These are phyloP conservation scores for Acrocephalus kingi DNA, from an alignment of 2,113 vertebrate genomes.

Conservation along the genomic window DNA sequence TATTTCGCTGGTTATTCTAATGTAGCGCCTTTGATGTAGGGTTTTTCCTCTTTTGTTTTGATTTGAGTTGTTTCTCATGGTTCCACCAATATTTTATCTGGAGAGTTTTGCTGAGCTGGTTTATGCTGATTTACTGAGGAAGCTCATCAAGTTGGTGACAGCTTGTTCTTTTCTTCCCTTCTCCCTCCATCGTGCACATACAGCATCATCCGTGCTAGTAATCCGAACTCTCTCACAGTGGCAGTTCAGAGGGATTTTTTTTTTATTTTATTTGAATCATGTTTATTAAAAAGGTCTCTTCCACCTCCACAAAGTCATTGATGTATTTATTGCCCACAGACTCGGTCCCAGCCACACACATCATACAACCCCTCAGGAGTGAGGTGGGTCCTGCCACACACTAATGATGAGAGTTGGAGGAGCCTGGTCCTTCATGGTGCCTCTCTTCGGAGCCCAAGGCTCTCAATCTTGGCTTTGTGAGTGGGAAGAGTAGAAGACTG, in stretches of 20 bases:
- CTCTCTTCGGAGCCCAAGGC: background rate
- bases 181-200: constrained; percentile 60
- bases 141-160: constrained; percentile 72
- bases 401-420: background rate
- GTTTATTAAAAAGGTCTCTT: constrained; percentile 75
- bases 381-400: background rate
- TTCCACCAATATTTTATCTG: constrained; percentile 77
- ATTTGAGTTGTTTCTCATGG: constrained; percentile 72
- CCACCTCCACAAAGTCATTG: constrained; percentile 65
- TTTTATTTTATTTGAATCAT: constrained; percentile 69
- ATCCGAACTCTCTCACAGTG: constrained; percentile 67
- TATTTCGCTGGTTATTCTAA: constrained; percentile 67
- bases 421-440: background rate
- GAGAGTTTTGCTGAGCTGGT: constrained; percentile 81
- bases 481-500: background rate
- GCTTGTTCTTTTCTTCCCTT: constrained; percentile 75
- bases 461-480: background rate
- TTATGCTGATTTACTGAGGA: constrained; percentile 79
- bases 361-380: background rate
- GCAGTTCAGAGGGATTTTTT: constrained; percentile 64
- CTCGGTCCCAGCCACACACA: background rate
- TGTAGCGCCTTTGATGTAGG: constrained; percentile 70
- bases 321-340: constrained; percentile 64
- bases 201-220: constrained; percentile 72
- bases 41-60: constrained; percentile 64